Evolutionary conservation across 2,888 invertebrate genomes (phyloP), one percentile per base, ranked within the genome.

Genomic region (Leptinotarsa tumamoca): DNA sequence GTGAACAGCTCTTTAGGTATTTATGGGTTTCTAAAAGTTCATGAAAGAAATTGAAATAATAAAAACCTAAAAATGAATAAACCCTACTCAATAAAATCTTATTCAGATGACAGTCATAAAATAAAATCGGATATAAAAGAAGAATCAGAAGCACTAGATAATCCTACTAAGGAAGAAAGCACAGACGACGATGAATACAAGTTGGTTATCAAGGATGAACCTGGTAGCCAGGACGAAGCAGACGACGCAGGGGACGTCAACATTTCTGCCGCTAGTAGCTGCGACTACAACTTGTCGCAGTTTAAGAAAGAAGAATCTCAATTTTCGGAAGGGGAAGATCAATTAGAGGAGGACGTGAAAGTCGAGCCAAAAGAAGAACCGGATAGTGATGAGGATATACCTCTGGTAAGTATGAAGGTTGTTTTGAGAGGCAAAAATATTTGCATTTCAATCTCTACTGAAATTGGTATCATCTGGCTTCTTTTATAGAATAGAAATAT

Each of bases 251-350:
- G 78, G 50, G 80, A 73, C 27, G 61, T 51, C 4, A 90, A 89
- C 89, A 89, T 88, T 84, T 92, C 89, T 84, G 91, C 87, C 78
- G 91, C 91, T n/a, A 93, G 94, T 79, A 93, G 93, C 68, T 94
- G 93, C 87, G 93, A 94, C 85, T 93, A 94, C 86, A 93, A 92
- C 67, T 82, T 94, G 87, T 93, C 94, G 66, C 93, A 93, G 84
- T 93, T 94, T 82, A 89, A 90, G 63, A 87, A 90, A 79, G 85
- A 86, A 58, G 91, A 92, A 81, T 88, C 90, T 3, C 79, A 86
- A 52, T 90, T 87, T 78, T 85, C 84, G 7, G 82, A 77, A 17
- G 82, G 83, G 17, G 82, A 82, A 49, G 58, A 76, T 13, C 85
- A 84, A 61, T 88, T 88, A 49, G 85, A 87, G 27, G 91, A 91